These are phyloP conservation scores for Rhinophrynus dorsalis DNA, from an alignment of 2,797 vertebrate species.

Conservation along the genomic window DNA sequence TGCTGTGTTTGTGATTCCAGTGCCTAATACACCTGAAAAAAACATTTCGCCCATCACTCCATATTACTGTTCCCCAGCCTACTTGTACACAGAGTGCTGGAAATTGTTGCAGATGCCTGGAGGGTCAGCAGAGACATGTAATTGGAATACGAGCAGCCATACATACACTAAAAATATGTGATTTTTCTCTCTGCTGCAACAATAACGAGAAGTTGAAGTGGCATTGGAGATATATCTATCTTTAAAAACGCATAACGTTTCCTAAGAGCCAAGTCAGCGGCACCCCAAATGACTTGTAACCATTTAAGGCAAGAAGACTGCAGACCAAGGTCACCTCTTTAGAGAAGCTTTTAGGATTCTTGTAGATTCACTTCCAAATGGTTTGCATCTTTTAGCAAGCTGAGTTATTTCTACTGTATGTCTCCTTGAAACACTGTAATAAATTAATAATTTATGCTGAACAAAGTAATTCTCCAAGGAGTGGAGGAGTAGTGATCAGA, in stretches of 20 bases:
- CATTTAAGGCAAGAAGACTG: constrained; percentile 1
- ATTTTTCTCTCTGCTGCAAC: background rate
- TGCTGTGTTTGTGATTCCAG: too few species aligned
- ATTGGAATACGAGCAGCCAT: background rate
- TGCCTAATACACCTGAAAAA: too few species aligned
- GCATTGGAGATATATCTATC: background rate
- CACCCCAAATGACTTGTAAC: background rate
- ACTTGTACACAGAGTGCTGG: background rate
- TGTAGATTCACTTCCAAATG: constrained; percentile 46
- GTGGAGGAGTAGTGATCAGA: constrained; percentile 12
- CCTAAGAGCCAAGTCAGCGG: fast-evolving
- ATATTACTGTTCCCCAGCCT: too few species aligned
- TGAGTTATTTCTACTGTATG: constrained; percentile 54
- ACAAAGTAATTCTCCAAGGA: constrained; percentile 53
- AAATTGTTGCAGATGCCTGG: background rate
- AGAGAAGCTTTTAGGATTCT: constrained; percentile 43
- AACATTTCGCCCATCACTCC: too few species aligned
- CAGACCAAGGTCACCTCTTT: constrained; percentile 41
- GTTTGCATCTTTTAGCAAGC: constrained; percentile 50
- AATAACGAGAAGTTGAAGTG: background rate
- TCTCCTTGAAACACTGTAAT: constrained; percentile 58
- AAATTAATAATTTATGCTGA: constrained; percentile 68
- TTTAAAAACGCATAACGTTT: background rate
- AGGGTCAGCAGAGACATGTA: background rate
- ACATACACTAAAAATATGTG: background rate